Conservation (phyloP, 2,888 invertebrate genomes). For the Acanthacorydalis orientalis region DNA sequence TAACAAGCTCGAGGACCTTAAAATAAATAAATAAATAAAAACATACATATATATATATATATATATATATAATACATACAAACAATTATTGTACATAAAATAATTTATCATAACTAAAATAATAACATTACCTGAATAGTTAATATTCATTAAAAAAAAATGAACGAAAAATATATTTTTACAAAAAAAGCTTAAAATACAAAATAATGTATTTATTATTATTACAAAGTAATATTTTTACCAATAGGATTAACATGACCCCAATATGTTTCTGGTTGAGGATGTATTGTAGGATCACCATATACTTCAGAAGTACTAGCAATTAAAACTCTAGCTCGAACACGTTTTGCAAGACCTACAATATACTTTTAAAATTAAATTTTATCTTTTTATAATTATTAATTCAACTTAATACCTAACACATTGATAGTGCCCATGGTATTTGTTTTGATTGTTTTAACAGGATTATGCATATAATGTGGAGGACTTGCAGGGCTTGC, state of each 20-base stretch:
- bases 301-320: conserved; percentile 99
- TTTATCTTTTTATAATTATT: background rate
- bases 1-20: conserved; percentile 89
- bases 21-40: conserved; percentile 10
- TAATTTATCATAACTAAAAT: too few species aligned
- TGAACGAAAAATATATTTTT: background rate
- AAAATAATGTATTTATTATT: too few species aligned
- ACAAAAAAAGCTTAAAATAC: background rate
- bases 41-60: background rate
- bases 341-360: conserved; percentile 75
- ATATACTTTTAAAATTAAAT: background rate
- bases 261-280: conserved; percentile 96
- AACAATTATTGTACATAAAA: background rate
- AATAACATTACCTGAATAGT: background rate
- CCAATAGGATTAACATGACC: conserved; percentile 98
- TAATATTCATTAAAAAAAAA: too few species aligned
- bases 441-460: conserved; percentile 98
- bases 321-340: conserved; percentile 81
- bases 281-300: conserved; percentile 96
- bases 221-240: conserved; percentile 17
- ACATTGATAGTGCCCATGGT: conserved; percentile 92
- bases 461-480: conserved; percentile 99
- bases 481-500: conserved; percentile 98
- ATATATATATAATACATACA: too few species aligned
- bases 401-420: conserved; percentile 43